A percentile compares a stretch with the other conserved stretches of the same genome.
phyloP scores from a whole-genome alignment of 2,797 vertebrate species.

The Morelia viridis region DNA sequence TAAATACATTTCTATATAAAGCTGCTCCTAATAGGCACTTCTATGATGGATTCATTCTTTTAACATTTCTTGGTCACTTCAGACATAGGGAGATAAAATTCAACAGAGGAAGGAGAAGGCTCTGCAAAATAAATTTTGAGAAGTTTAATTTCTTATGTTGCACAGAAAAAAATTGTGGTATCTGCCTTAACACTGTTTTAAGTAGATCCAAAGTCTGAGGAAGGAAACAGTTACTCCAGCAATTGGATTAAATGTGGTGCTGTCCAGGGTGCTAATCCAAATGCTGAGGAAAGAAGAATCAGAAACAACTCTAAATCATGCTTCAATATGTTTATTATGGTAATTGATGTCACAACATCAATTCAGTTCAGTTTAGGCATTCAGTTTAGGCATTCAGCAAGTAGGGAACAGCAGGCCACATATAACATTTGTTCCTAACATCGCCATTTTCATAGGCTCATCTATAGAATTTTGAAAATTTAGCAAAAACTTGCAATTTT shows the following conservation, averaged over 20 bases:
- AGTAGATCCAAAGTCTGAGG: not conserved
- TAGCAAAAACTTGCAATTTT: not conserved
- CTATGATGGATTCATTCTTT: not conserved
- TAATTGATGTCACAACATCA: not conserved
- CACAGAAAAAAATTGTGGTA: not conserved
- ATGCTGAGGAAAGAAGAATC: no score
- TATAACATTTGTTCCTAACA: not conserved
- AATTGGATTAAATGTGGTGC: not conserved
- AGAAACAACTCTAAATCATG: not conserved
- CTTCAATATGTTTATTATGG: not conserved
- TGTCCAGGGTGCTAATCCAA: not conserved
- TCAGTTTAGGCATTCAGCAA: not conserved
- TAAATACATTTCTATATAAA: not conserved
- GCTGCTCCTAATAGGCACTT: not conserved
- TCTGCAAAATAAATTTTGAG: not conserved
- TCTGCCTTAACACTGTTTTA: not conserved
- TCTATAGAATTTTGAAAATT: not conserved
- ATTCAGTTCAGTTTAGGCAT: not conserved
- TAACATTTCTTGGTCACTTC: not conserved
- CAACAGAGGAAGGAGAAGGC: not conserved
- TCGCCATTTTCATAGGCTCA: not conserved
- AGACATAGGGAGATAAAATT: not conserved
- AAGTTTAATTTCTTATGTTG: not conserved
- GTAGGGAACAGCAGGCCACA: not conserved
- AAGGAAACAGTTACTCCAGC: not conserved